Conservation (phyloP, 2,888 invertebrate species). For the Brachypterus glaber region DNA sequence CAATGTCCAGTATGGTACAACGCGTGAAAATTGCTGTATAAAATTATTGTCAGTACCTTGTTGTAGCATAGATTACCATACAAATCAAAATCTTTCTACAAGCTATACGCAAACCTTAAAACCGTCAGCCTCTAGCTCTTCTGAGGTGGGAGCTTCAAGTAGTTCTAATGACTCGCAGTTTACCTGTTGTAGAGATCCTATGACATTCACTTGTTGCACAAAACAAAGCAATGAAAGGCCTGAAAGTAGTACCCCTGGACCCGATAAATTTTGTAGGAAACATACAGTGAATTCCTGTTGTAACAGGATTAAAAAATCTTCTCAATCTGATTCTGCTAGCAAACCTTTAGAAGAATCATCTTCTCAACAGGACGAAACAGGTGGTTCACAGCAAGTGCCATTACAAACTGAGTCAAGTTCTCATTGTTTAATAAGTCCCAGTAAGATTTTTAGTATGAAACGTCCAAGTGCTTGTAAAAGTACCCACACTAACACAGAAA, state of each 20-base stretch:
- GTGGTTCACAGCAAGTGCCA: background rate
- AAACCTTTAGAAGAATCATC: too few relatives aligned
- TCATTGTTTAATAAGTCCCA: conserved; percentile 26
- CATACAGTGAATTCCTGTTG: too few relatives aligned
- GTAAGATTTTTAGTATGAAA: conserved; percentile 25
- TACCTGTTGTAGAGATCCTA: background rate
- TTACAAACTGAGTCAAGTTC: conserved; percentile 9
- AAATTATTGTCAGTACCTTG: too few relatives aligned
- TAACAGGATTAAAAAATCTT: too few relatives aligned
- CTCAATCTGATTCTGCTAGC: too few relatives aligned
- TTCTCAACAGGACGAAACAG: too few relatives aligned
- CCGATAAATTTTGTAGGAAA: too few relatives aligned
- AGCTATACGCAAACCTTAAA: conserved; percentile 8
- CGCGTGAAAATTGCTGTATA: too few relatives aligned
- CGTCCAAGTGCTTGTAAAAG: conserved; percentile 21
- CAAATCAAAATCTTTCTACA: background rate
- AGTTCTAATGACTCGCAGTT: background rate
- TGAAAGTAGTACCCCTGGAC: too few relatives aligned
- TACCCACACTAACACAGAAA: conserved; percentile 26
- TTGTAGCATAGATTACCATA: too few relatives aligned
- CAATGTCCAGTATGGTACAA: conserved; percentile 25
- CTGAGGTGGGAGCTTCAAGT: background rate
- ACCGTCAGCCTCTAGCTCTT: conserved; percentile 11
- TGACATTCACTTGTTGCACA: too few relatives aligned
- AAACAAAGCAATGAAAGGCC: too few relatives aligned